Conservation (phyloP, 2,797 vertebrate species). For the Acanthopagrus latus region DNA sequence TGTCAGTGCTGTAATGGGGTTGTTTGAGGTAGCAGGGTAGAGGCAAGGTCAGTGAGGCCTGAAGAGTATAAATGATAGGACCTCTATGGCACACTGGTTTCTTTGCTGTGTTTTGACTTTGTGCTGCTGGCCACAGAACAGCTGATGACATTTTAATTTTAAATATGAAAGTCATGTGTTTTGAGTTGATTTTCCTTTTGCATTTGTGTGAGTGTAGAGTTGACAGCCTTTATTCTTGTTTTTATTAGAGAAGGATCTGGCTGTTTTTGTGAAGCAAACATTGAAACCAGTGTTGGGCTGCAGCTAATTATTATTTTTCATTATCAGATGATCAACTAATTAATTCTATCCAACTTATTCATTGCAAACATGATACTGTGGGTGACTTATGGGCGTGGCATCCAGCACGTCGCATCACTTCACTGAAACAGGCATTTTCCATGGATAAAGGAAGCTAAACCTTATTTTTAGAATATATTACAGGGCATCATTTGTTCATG, state of each 20-base stretch:
- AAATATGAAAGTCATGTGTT: neutral
- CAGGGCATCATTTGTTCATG: too few species aligned
- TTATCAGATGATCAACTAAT: too few species aligned
- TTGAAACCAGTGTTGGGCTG: neutral
- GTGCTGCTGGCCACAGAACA: neutral
- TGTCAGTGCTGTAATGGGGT: conserved; percentile 23
- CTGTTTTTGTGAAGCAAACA: neutral
- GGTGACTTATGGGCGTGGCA: too few species aligned
- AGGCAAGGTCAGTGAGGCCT: neutral
- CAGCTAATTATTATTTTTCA: neutral
- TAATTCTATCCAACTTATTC: too few species aligned
- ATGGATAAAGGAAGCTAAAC: too few species aligned
- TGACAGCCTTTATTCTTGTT: neutral
- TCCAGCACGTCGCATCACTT: too few species aligned
- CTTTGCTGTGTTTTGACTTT: conserved; percentile 1
- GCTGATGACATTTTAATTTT: neutral
- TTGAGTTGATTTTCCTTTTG: neutral
- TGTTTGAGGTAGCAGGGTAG: conserved; percentile 16
- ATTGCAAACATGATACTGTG: too few species aligned
- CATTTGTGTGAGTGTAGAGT: neutral
- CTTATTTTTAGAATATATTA: too few species aligned
- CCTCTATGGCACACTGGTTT: neutral
- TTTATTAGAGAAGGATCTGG: neutral
- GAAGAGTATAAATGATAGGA: neutral
- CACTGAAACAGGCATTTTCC: too few species aligned